Evolutionary conservation across 2,797 vertebrate genomes (phyloP), one percentile per base, ranked within the genome.

Genomic region (Crenuchus spilurus): DNA sequence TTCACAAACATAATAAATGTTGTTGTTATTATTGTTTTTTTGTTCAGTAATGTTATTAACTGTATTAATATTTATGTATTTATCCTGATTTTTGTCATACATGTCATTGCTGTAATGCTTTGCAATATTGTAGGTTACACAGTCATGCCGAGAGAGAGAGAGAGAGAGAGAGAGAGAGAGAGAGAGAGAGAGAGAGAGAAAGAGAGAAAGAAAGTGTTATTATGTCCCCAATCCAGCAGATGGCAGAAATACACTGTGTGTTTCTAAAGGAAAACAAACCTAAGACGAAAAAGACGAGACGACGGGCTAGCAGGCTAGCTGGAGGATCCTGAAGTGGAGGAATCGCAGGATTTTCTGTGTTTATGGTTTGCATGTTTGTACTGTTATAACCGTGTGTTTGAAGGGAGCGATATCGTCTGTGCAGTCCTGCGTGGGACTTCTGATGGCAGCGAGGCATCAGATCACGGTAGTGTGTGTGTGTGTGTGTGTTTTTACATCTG

Each of bases 361-460:
- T 4, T 10, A 37, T 26, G 37, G 37, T 22, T 22, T 13, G 22
- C 6, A 16, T 24, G 10, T 9, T 35, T 4, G 9, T 46, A 44
- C 22, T 26, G n/a, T 30, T 2, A 24, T 51, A 30, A 44, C 1
- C 46, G 54, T 6, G 42, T 26, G 16, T 20, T 63, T 52, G 31
- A 39, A 7, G 37, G 3, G 37, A 11, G 16, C 7, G 0, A 28
- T 5, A n/a, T 1, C 10, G 14, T 26, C 5, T 0, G 1, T 4
- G 13, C 2, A 33, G 20, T 30, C 31, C 55, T 24, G 44, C 51
- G 52, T 37, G 68, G 62, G 74, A 72, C 31, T 61, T 80, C 77
- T 54, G 70, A 77, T 80, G 80, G 80, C 74, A 70, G 30, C 49
- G 18, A 55, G 72, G 68, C 70, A 49, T 33, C 77, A 24, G 24